Evolutionary conservation across 2,888 invertebrate species (phyloP), one percentile per base, ranked within the genome.

Genomic region (Eucera pruinosa): DNA sequence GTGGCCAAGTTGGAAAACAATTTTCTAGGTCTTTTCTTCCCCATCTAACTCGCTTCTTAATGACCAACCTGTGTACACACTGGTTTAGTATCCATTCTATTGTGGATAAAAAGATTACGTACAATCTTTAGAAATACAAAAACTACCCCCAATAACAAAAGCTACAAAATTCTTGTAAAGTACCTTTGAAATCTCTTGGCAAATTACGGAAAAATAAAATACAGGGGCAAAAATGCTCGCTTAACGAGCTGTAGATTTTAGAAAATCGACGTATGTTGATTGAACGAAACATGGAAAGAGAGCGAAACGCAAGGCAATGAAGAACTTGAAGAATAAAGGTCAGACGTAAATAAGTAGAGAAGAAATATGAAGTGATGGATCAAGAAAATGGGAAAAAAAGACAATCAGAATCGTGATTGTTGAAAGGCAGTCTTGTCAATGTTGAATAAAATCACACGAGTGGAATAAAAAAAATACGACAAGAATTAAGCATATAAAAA

Each of bases 1-100:
- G 20, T 62, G 45, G 41, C n/a, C 66, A 66, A 76, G 39, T 76
- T 62, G 45, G 54, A 45, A 70, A 75, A 75, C 70, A 66, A 70
- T 75, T 62, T 65, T 69, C 62, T 5, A 48, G 18, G 23, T 18
- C 30, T 20, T 25, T 48, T 36, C 61, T 27, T 43, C n/a, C 15
- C n/a, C 6, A 23, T 27, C 18, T 33, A 41, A 18, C 27, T 68
- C 55, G 45, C 27, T 41, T 33, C 27, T 11, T 36, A 60, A 43
- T 33, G 45, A 41, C 30, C 67, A 41, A 61, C 20, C 64, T 64
- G 58, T 73, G 64, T 77, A 47, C 73, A 68, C 62, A 77, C 45
- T 64, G 64, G 52, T 64, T 11, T 20, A 52, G 48, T 66, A 57
- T 25, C 57, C 48, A 54, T 73, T 67, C 41, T 47, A 23, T 50